Percentiles rank a stretch among this genome's conserved stretches.
Evolutionary conservation across 2,888 invertebrate genomes (phyloP).

Genomic region (Drosophila infuscata): DNA sequence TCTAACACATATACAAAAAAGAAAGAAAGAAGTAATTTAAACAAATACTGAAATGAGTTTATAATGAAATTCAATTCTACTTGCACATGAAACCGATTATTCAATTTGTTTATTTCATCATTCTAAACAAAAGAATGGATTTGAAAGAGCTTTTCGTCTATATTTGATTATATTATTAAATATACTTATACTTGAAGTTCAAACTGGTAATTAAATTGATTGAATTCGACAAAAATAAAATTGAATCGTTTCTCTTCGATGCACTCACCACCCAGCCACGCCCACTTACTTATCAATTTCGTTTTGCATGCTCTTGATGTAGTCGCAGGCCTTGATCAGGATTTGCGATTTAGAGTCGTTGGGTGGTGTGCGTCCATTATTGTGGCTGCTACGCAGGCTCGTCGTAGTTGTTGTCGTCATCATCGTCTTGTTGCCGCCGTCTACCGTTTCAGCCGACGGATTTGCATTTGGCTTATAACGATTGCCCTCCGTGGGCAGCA

Average conservation of each 20-base stretch:
- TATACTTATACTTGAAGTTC: background rate
- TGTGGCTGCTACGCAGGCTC: constrained; percentile 33
- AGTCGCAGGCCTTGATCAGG: constrained; percentile 97
- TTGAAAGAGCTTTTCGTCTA: background rate
- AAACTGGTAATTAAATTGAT: background rate
- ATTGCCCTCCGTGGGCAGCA: constrained; percentile 89
- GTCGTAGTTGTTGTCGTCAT: constrained; percentile 8
- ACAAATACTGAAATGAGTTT: background rate
- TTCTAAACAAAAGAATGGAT: background rate
- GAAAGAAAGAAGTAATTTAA: background rate
- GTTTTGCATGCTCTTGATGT: constrained; percentile 93
- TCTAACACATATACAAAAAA: background rate
- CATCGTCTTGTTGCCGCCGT: constrained; percentile 10
- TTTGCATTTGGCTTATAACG: constrained; percentile 45
- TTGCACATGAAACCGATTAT: background rate
- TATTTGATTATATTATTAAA: background rate
- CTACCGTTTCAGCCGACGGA: constrained; percentile 1
- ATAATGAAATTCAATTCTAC: background rate
- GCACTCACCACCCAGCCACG: background rate
- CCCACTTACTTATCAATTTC: constrained; percentile 89
- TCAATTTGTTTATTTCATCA: background rate
- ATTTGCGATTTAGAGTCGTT: constrained; percentile 97
- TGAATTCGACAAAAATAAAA: background rate
- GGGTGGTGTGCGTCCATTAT: constrained; percentile 85
- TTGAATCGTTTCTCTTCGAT: background rate